Conservation (phyloP, 2,888 invertebrate genomes). For the Troides aeacus region DNA sequence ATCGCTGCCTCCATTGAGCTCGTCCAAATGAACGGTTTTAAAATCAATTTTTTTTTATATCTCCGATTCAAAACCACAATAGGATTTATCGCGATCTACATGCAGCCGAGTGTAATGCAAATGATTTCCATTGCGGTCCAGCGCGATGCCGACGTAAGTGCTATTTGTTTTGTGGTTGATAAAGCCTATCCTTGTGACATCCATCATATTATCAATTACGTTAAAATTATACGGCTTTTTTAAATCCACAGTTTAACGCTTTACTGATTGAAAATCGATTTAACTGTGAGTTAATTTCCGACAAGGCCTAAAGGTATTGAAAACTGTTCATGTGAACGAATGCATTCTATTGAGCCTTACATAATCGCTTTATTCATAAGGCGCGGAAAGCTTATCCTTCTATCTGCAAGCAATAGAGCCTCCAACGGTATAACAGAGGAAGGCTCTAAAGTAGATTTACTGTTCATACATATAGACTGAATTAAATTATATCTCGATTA, state of each 20-base stretch:
- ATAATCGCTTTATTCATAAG: constrained; percentile 24
- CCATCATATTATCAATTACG: not conserved
- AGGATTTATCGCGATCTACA: constrained; percentile 9
- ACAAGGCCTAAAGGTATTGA: constrained; percentile 6
- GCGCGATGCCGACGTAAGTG: constrained; percentile 11
- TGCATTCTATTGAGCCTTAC: constrained; percentile 23
- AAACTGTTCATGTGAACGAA: constrained; percentile 24
- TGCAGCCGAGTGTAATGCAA: constrained; percentile 2
- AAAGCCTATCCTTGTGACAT: not conserved
- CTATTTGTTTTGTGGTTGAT: constrained; percentile 7
- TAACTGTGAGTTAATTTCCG: constrained; percentile 11
- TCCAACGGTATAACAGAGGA: constrained; percentile 8
- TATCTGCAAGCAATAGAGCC: constrained; percentile 17
- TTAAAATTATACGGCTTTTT: not conserved
- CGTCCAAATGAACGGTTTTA: no score
- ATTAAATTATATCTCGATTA: constrained; percentile 1
- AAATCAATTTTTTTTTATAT: not conserved
- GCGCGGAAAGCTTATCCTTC: constrained; percentile 7
- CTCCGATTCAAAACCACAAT: not conserved
- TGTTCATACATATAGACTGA: not conserved
- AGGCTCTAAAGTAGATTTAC: constrained; percentile 13
- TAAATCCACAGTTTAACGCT: not conserved
- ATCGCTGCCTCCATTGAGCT: no score
- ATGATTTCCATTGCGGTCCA: constrained; percentile 13
- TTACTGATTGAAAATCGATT: not conserved